Conservation (phyloP, 1,140 invertebrate species). For the Panulirus ornatus region DNA sequence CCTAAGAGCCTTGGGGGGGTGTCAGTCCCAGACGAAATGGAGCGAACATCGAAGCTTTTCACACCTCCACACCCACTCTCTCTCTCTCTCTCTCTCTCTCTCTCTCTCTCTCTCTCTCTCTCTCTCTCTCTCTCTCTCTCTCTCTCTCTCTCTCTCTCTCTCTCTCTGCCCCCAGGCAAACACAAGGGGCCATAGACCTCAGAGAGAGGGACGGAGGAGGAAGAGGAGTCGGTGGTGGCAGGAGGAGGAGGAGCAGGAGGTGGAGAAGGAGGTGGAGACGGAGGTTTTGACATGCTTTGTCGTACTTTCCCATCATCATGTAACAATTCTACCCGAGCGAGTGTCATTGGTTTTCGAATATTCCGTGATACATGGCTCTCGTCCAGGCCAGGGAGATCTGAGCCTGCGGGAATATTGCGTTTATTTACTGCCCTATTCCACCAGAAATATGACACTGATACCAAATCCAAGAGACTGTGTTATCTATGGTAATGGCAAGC, state of each 20-base stretch:
- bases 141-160: constrained; percentile 5
- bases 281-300: too few relatives aligned
- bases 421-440: constrained; percentile 68
- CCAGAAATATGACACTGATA: constrained; percentile 66
- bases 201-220: constrained; percentile 13
- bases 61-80: neutral
- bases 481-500: constrained; percentile 66
- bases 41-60: too few relatives aligned
- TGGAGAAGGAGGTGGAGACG: constrained; percentile 1
- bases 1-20: too few relatives aligned
- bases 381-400: neutral
- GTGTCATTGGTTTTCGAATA: constrained; percentile 70
- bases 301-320: constrained; percentile 48
- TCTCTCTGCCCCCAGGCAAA: neutral
- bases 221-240: neutral
- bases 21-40: too few relatives aligned
- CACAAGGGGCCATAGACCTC: too few relatives aligned
- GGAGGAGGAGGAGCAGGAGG: neutral
- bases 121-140: neutral
- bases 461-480: constrained; percentile 69
- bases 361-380: constrained; percentile 44
- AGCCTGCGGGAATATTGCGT: constrained; percentile 42
- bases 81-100: neutral
- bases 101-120: neutral
- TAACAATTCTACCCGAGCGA: constrained; percentile 53